Base-by-base conservation (phyloP, 1,140 invertebrate species). In the Tetragnatha versicolor region DNA sequence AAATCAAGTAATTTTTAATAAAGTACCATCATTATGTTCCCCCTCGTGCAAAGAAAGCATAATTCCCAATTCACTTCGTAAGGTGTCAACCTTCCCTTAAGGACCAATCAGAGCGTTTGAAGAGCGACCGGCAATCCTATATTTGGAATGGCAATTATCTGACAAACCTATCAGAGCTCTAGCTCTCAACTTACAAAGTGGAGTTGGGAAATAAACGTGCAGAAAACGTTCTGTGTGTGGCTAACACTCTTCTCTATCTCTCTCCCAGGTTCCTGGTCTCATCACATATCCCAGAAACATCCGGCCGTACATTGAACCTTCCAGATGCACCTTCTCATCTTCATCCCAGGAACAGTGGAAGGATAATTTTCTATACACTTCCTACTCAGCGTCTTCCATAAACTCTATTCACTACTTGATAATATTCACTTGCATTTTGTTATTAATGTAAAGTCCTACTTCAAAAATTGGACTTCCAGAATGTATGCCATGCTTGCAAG, bases 281-380 rank as follows among this genome's bases (percentile, higher is more conserved):
- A 45, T 76, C 20, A 76, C 73, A 4, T 76, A 76, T 39, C 73
- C 73, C 1, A 76, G 73, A 58, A 76, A 76, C 22, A 76, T 76
- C 29, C 60, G 73, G 10, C 25, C 31, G 2, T 76, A 53, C 39
- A 65, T 49, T 27, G 73, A 76, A 37, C 73, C 58, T 39, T 63
- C 73, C 12, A 39, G 35, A 53, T 76, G 73, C 25, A 65, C 73
- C 0, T 76, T 53, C n/a, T 5, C 47, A 17, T 49, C 61, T 4
- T 65, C 45, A n/a, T 49, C 73, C n/a, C 73, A 76, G 31, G 73
- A 76, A 37, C 73, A 65, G 20, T 76, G 73, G 73, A 65, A 47
- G 25, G 73, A 76, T 25, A 53, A 66, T 53, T 65, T 42, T 65
- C 39, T 65, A n/a, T 65, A 42, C 37, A 42, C 61, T 25, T 33